These are phyloP conservation scores for Ridgeia piscesae DNA, from an alignment of 1,140 invertebrate species.

Conservation along the genomic window DNA sequence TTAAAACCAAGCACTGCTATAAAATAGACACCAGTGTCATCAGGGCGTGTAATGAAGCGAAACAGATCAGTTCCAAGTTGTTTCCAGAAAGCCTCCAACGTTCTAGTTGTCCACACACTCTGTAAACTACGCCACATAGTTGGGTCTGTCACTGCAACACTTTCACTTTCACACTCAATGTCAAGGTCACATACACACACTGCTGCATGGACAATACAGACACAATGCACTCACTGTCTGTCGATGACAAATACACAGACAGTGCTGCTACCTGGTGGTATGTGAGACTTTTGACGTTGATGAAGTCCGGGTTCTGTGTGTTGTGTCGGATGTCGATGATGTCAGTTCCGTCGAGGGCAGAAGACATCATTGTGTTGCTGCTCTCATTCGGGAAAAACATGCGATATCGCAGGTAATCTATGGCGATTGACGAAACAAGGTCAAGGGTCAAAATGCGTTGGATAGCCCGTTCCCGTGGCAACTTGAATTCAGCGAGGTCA, in stretches of 20 bases:
- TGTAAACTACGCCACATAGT: no score
- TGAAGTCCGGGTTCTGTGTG: conserved; percentile 59
- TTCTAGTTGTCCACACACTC: no score
- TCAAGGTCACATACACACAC: not conserved
- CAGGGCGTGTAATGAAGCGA: no score
- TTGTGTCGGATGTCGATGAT: conserved; percentile 72
- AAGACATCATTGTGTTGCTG: conserved; percentile 75
- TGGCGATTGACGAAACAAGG: conserved; percentile 51
- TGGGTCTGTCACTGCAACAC: no score
- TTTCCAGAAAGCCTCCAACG: no score
- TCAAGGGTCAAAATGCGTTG: conserved; percentile 50
- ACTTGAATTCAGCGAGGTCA: conserved; percentile 67
- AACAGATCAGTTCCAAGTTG: no score
- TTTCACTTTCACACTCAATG: no score
- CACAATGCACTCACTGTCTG: not conserved
- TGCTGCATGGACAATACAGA: not conserved
- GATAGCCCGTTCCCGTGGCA: conserved; percentile 53
- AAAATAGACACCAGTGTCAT: no score
- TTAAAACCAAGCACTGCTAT: no score
- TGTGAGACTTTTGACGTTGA: conserved; percentile 67
- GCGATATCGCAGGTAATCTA: conserved; percentile 79
- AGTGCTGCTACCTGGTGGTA: conserved; percentile 59
- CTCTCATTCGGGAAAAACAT: conserved; percentile 72
- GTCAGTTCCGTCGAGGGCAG: conserved; percentile 80
- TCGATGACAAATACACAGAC: not conserved